These are phyloP conservation scores for Athetis lepigone DNA, from an alignment of 2,888 invertebrate genomes.

Conservation along the genomic window DNA sequence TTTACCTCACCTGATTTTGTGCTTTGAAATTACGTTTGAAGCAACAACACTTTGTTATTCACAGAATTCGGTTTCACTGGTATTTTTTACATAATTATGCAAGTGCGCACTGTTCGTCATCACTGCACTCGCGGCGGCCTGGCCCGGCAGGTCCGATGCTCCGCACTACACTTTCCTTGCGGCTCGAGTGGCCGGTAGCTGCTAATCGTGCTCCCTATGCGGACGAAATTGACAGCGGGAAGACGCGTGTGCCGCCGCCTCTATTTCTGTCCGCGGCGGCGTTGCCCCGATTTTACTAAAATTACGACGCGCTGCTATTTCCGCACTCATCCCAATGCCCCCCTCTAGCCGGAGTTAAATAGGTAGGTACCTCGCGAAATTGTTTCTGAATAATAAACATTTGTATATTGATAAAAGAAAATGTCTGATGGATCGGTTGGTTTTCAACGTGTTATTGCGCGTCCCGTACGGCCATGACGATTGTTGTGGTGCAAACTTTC, in stretches of 20 bases:
- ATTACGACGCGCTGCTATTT: slow-evolving; percentile 89
- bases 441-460: too few species aligned
- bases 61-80: slow-evolving; percentile 65
- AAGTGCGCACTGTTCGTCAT: slow-evolving; percentile 67
- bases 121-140: slow-evolving; percentile 76
- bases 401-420: neutral
- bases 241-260: slow-evolving; percentile 84
- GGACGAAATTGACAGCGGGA: slow-evolving; percentile 88
- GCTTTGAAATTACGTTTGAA: slow-evolving; percentile 26
- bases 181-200: slow-evolving; percentile 65
- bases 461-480: too few species aligned
- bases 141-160: slow-evolving; percentile 52
- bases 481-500: too few species aligned
- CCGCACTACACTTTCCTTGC: slow-evolving; percentile 53
- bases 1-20: slow-evolving; percentile 45
- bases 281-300: slow-evolving; percentile 91
- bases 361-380: slow-evolving; percentile 74
- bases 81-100: slow-evolving; percentile 72
- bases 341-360: slow-evolving; percentile 79
- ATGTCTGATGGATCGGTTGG: neutral
- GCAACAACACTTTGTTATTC: slow-evolving; percentile 41
- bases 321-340: slow-evolving; percentile 86
- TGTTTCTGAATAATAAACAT: slow-evolving; percentile 38
- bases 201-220: slow-evolving; percentile 88
- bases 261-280: slow-evolving; percentile 89